Evolutionary conservation across 2,888 invertebrate genomes (phyloP).

Genomic region (Caenorhabditis sulstoni): DNA sequence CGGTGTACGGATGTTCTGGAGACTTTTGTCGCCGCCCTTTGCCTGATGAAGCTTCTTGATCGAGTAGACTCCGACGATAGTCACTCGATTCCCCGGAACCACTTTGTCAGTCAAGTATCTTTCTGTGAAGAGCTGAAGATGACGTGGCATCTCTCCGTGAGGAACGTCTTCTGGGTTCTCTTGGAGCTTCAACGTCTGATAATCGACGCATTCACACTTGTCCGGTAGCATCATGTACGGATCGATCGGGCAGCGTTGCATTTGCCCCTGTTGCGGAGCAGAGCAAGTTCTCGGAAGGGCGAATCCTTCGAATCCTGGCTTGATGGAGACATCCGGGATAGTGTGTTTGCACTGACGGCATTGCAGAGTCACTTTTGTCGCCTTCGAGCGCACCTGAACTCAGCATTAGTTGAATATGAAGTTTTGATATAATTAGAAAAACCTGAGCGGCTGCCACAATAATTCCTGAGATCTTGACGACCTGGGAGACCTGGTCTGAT

Average conservation of each 20-base stretch:
- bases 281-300: conserved; percentile 94
- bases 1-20: conserved; percentile 92
- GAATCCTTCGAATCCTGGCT: conserved; percentile 96
- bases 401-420: too few relatives aligned
- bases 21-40: conserved; percentile 81
- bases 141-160: conserved; percentile 97
- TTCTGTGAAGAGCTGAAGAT: conserved; percentile 94
- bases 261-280: conserved; percentile 91
- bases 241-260: conserved; percentile 93
- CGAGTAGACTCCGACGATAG: conserved; percentile 92
- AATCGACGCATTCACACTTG: conserved; percentile 97
- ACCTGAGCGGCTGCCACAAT: conserved; percentile 91
- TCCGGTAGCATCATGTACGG: conserved; percentile 98
- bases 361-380: conserved; percentile 94
- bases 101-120: conserved; percentile 86
- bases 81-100: conserved; percentile 91
- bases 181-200: conserved; percentile 90
- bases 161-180: conserved; percentile 95
- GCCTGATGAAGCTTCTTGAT: conserved; percentile 88
- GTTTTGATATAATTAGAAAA: too few relatives aligned
- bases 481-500: conserved; percentile 93
- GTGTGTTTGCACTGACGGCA: conserved; percentile 92
- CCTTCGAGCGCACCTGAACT: conserved; percentile 89
- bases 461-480: conserved; percentile 96
- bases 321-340: conserved; percentile 91